These are phyloP conservation scores for Premnoplex brunnescens DNA, from an alignment of 2,797 vertebrate genomes.

Conservation along the genomic window DNA sequence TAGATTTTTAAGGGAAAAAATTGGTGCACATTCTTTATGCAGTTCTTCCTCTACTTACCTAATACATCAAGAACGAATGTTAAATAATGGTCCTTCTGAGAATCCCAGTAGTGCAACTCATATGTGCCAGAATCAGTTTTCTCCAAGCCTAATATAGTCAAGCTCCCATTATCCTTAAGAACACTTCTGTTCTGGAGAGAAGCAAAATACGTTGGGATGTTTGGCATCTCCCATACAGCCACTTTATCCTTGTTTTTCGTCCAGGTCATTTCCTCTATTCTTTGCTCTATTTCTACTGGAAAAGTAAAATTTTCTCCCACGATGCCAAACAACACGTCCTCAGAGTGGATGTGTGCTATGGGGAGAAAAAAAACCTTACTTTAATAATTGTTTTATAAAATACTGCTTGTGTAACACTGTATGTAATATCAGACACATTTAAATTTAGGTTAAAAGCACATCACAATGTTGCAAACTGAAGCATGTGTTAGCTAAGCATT, in stretches of 20 bases:
- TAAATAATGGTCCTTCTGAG: rapidly evolving
- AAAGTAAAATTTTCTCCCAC: constrained; percentile 28
- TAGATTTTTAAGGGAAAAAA: neutral
- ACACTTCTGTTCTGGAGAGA: rapidly evolving
- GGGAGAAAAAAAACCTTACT: neutral
- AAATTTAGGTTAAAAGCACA: neutral
- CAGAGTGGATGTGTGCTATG: neutral
- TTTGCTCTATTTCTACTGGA: neutral
- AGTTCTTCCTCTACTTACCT: constrained; percentile 19
- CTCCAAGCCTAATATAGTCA: constrained; percentile 12
- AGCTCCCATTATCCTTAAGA: neutral
- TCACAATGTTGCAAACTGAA: neutral
- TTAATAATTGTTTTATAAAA: neutral
- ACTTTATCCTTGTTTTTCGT: neutral
- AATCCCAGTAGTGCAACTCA: rapidly evolving
- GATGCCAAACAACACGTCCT: neutral
- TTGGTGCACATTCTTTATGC: neutral
- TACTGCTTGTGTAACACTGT: neutral
- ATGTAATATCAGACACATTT: neutral
- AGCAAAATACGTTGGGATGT: rapidly evolving
- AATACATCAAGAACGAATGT: neutral
- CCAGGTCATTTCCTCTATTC: neutral
- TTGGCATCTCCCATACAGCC: neutral
- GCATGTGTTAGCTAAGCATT: neutral
- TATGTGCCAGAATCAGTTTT: neutral